These are phyloP conservation scores for Paramuricea clavata DNA, from an alignment of 92 coral and sea anemone species.

Conservation along the genomic window DNA sequence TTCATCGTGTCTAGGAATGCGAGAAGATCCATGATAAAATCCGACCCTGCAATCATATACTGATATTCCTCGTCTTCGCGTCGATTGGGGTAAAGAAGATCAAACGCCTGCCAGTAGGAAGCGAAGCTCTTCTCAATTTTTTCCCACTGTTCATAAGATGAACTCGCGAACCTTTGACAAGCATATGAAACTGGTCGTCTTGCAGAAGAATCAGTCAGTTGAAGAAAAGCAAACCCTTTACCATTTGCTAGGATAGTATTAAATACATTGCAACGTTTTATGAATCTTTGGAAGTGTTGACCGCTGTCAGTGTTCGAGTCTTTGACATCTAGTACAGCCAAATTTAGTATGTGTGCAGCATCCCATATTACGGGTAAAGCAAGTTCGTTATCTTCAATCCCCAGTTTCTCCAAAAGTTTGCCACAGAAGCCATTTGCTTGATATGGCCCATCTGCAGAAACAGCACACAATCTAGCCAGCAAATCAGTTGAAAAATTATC, in stretches of 20 bases:
- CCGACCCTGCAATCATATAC: not conserved
- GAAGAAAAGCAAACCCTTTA: conserved; percentile 43
- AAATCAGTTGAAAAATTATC: conserved; percentile 25
- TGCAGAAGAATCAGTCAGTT: conserved; percentile 7
- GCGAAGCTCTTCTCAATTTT: conserved; percentile 18
- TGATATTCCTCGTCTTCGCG: not conserved
- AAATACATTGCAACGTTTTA: conserved; percentile 31
- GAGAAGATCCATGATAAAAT: conserved; percentile 2
- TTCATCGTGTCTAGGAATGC: conserved; percentile 3
- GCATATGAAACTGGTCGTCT: conserved; percentile 39
- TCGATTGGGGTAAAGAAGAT: conserved; percentile 16
- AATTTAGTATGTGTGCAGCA: conserved; percentile 45
- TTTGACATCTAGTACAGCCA: conserved; percentile 31
- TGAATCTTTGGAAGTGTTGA: conserved; percentile 32
- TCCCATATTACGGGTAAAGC: conserved; percentile 45
- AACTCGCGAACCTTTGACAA: conserved; percentile 34
- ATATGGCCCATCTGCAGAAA: conserved; percentile 54
- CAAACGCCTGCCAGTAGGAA: conserved; percentile 34
- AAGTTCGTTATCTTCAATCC: conserved; percentile 14
- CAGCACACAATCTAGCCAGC: conserved; percentile 31
- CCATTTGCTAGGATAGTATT: conserved; percentile 45
- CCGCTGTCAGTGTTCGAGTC: conserved; percentile 38
- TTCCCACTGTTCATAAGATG: conserved; percentile 34
- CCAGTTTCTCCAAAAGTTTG: conserved; percentile 19
- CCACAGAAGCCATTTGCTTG: conserved; percentile 36